These are phyloP conservation scores for Scelioninae gen. 1 DNA, from an alignment of 2,888 invertebrate genomes.

Conservation along the genomic window DNA sequence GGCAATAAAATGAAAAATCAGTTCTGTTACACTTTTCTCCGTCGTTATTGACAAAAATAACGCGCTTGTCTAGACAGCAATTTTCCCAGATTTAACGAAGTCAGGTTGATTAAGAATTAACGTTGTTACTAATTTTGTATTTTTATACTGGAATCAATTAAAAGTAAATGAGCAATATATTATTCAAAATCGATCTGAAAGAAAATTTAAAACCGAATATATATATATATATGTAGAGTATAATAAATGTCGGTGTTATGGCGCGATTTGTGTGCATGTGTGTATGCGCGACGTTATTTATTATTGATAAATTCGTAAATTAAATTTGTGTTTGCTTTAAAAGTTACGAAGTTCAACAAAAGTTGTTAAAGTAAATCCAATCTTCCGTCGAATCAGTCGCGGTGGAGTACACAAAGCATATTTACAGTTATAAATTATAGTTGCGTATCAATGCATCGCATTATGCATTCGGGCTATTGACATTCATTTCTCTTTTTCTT, in stretches of 20 bases:
- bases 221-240: constrained; percentile 23
- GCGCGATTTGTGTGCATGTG: constrained; percentile 10
- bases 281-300: constrained; percentile 20
- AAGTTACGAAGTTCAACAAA: constrained; percentile 30
- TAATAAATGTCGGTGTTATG: constrained; percentile 29
- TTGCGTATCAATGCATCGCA: constrained; percentile 4
- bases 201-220: constrained; percentile 16
- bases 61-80: constrained; percentile 63
- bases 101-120: constrained; percentile 47
- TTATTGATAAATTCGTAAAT: constrained; percentile 45
- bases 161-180: constrained; percentile 36
- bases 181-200: constrained; percentile 29
- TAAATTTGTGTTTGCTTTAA: constrained; percentile 43
- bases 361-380: constrained; percentile 32
- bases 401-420: constrained; percentile 18
- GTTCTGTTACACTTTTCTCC: constrained; percentile 53
- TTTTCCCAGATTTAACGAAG: constrained; percentile 52
- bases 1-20: constrained; percentile 41
- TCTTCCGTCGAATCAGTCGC: constrained; percentile 28
- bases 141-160: constrained; percentile 56
- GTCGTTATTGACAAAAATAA: constrained; percentile 54
- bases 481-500: not conserved
- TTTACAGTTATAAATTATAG: constrained; percentile 25
- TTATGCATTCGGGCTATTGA: not conserved
- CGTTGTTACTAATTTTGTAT: constrained; percentile 59